Evolutionary conservation across 2,888 invertebrate genomes (phyloP).

Genomic region (Zhengitettix transpicula): DNA sequence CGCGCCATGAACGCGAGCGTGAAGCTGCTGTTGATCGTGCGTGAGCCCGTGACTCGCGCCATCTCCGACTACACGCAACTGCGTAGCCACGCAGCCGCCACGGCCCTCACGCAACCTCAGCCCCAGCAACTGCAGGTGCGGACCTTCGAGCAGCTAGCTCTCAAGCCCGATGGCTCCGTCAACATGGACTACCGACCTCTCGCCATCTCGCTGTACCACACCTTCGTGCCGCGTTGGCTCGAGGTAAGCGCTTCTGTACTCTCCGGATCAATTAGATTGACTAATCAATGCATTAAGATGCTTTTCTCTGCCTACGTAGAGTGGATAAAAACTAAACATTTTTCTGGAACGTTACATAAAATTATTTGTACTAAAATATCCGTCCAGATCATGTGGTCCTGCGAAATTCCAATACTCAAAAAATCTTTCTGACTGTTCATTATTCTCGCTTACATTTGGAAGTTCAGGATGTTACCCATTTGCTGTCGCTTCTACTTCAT

Average conservation of each 20-base stretch:
- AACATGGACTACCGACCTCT: constrained; percentile 71
- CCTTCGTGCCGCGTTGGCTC: constrained; percentile 81
- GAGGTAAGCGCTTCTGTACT: constrained; percentile 36
- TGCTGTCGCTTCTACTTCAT: too few relatives aligned
- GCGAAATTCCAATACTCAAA: too few relatives aligned
- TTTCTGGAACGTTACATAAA: too few relatives aligned
- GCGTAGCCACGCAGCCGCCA: constrained; percentile 63
- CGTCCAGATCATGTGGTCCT: too few relatives aligned
- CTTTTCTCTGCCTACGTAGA: too few relatives aligned
- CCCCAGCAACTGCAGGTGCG: constrained; percentile 27
- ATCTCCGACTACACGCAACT: constrained; percentile 95
- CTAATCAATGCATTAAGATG: too few relatives aligned
- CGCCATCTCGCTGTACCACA: constrained; percentile 78
- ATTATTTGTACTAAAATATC: too few relatives aligned
- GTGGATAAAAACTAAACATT: too few relatives aligned
- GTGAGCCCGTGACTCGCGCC: constrained; percentile 89
- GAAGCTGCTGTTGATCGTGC: constrained; percentile 79
- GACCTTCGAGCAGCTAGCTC: constrained; percentile 66
- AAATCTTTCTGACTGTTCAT: too few relatives aligned
- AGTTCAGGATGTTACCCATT: too few relatives aligned
- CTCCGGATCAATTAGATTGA: too few relatives aligned
- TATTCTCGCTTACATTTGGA: too few relatives aligned
- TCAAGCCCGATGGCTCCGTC: constrained; percentile 64
- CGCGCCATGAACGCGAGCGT: constrained; percentile 86
- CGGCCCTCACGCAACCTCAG: constrained; percentile 41